Base-by-base conservation (phyloP, 2,888 invertebrate genomes). In the Scaptomyza caliginosa region DNA sequence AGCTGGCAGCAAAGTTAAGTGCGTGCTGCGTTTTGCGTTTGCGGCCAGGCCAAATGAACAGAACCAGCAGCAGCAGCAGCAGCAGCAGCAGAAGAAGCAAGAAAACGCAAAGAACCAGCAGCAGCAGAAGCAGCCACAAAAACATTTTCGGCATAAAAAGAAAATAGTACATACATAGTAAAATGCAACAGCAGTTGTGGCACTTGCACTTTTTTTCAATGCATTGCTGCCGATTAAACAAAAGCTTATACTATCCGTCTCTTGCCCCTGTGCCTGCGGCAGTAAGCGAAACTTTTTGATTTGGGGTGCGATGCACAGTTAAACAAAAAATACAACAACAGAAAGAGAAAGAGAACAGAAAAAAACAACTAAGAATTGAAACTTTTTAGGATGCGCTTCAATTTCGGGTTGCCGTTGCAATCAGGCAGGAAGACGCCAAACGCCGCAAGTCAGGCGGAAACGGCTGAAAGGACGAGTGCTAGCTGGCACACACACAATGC, bases 1-100 rank as follows among this genome's bases (percentile, higher is more conserved):
- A 70, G 71, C 82, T 74, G 86, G 77, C 56, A 72, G 45, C 59
- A 78, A 82, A 87, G 86, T 83, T 87, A 86, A 87, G 88, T 87
- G 88, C 86, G 86, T 86, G 82, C 83, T 69, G 86, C 74, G 68
- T 87, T 87, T 87, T 82, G 88, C 48, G 87, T 87, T 87, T 82
- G 88, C 48, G 87, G 87, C 86, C 52, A 42, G 51, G 63, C 76
- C 55, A 86, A 86, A 86, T 78, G 87, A 81, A 81, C 85, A 74
- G 56, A 48, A 50, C 49, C 49, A 55, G 21, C n/a, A 30, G 32
- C 7, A 32, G 30, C 30, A 30, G n/a, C 30, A 30, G 58, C n/a
- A 45, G 45, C 48, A 48, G 21, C 38, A 40, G 23, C 30, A 40
- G 34, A 58, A 36, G 17, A 49, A 28, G 21, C 40, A 60, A 76